Conservation (phyloP, 2,113 vertebrate species). For the Syrrhaptes paradoxus region DNA sequence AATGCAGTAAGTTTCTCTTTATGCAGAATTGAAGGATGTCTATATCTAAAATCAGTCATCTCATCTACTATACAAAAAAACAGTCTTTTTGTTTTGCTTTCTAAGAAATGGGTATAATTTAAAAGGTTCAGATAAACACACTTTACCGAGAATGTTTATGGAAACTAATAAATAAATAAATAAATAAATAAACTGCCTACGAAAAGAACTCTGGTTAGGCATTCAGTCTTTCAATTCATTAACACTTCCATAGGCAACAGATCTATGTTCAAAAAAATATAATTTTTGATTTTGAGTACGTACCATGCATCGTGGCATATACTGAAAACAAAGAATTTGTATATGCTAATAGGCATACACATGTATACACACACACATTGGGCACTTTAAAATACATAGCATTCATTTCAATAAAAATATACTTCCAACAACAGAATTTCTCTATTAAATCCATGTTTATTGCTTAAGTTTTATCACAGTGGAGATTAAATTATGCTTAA, state of each 20-base stretch:
- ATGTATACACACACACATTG: rapidly evolving
- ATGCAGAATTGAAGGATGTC: not conserved
- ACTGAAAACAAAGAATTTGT: not conserved
- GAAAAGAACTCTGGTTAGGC: not conserved
- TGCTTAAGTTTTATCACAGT: conserved; percentile 80
- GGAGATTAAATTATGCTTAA: conserved; percentile 77
- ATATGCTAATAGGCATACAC: not conserved
- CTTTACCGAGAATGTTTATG: not conserved
- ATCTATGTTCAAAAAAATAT: not conserved
- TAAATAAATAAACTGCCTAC: not conserved
- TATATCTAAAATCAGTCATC: not conserved
- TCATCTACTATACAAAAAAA: too few species aligned
- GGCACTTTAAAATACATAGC: not conserved
- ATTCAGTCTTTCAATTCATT: not conserved
- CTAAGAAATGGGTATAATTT: not conserved
- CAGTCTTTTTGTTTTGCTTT: not conserved
- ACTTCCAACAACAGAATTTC: conserved; percentile 69
- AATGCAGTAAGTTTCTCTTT: not conserved
- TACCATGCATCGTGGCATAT: not conserved
- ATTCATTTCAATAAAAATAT: conserved; percentile 48
- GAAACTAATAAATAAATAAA: not conserved
- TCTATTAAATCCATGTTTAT: conserved; percentile 81
- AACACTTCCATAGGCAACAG: rapidly evolving
- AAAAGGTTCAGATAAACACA: not conserved
- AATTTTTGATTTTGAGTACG: rapidly evolving